A percentile compares a stretch with the other conserved stretches of the same genome.
These are phyloP conservation scores for Rutpela maculata DNA, from an alignment of 2,888 invertebrate genomes.

Conservation along the genomic window DNA sequence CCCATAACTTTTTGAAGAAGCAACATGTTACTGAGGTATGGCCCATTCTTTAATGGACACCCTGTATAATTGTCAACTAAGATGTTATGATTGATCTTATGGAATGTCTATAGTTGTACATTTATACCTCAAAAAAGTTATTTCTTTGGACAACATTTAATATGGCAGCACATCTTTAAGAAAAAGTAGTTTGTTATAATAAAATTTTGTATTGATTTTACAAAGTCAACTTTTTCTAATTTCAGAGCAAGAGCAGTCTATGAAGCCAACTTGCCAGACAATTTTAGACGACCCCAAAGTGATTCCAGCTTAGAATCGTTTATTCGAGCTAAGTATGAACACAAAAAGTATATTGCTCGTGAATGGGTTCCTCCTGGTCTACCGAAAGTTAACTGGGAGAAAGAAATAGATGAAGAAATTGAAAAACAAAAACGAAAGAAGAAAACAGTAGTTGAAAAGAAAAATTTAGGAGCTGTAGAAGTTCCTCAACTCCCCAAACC, in stretches of 20 bases:
- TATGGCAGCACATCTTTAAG: too few relatives aligned
- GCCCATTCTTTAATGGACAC: too few relatives aligned
- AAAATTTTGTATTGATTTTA: too few relatives aligned
- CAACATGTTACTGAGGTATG: too few relatives aligned
- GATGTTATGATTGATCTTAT: too few relatives aligned
- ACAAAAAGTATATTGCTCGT: slow-evolving; percentile 98
- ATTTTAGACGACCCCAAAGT: slow-evolving; percentile 94
- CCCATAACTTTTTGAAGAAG: too few relatives aligned
- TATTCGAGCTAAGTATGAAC: slow-evolving; percentile 98
- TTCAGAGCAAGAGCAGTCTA: slow-evolving; percentile 93
- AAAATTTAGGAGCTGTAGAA: slow-evolving; percentile 70
- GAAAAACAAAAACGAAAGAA: slow-evolving; percentile 89
- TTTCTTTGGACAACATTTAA: too few relatives aligned
- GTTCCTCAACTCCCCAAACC: slow-evolving; percentile 80
- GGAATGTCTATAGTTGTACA: too few relatives aligned
- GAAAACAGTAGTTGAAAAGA: slow-evolving; percentile 76
- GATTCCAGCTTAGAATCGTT: slow-evolving; percentile 96
- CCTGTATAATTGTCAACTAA: too few relatives aligned
- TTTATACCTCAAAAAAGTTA: too few relatives aligned
- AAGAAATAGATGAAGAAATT: slow-evolving; percentile 74
- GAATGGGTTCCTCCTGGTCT: slow-evolving; percentile 95
- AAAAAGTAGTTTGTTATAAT: too few relatives aligned
- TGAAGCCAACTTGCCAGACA: slow-evolving; percentile 97
- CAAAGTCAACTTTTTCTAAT: background rate
- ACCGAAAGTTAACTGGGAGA: slow-evolving; percentile 88